A percentile compares a stretch with the other conserved stretches of the same genome.
Evolutionary conservation across 2,113 vertebrate species (phyloP).

Genomic region (Fregata magnificens): DNA sequence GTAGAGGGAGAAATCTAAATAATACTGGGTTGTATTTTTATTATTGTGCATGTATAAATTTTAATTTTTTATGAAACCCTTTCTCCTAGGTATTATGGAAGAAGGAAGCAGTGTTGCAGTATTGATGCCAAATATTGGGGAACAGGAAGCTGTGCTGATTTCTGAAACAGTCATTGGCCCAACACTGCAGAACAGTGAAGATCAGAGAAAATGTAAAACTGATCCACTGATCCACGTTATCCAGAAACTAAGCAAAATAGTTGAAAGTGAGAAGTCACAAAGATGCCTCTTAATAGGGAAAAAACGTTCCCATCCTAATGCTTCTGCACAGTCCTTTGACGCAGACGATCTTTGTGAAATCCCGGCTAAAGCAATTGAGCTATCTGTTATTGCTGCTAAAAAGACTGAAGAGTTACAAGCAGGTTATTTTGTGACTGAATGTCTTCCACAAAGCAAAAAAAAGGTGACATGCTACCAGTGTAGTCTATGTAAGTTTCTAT

Average conservation of each 20-base stretch:
- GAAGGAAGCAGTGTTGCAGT: slow-evolving; percentile 81
- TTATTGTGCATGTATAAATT: not conserved
- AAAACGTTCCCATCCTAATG: slow-evolving; percentile 77
- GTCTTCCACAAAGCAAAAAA: slow-evolving; percentile 55
- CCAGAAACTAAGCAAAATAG: slow-evolving; percentile 95
- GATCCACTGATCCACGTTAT: slow-evolving; percentile 95
- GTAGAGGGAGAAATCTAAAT: not conserved
- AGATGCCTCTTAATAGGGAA: slow-evolving; percentile 82
- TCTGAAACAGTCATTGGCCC: slow-evolving; percentile 72
- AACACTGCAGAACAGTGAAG: slow-evolving; percentile 44
- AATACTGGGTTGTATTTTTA: not conserved
- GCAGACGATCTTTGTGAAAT: slow-evolving; percentile 56
- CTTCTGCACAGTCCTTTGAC: slow-evolving; percentile 20
- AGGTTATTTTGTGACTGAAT: slow-evolving; percentile 44
- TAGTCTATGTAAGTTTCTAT: slow-evolving; percentile 89
- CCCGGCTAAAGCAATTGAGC: slow-evolving; percentile 74
- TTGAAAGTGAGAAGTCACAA: slow-evolving; percentile 86
- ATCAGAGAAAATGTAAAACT: slow-evolving; percentile 74
- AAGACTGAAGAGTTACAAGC: slow-evolving; percentile 40
- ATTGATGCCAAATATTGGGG: slow-evolving; percentile 79
- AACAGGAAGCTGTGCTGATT: slow-evolving; percentile 74
- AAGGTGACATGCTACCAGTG: slow-evolving; percentile 91
- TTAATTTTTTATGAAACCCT: not conserved
- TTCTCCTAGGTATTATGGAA: slow-evolving; percentile 86
- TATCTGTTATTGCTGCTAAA: slow-evolving; percentile 56